phyloP scores from a whole-genome alignment of 1,140 invertebrate genomes.

The Chymomyza costata region DNA sequence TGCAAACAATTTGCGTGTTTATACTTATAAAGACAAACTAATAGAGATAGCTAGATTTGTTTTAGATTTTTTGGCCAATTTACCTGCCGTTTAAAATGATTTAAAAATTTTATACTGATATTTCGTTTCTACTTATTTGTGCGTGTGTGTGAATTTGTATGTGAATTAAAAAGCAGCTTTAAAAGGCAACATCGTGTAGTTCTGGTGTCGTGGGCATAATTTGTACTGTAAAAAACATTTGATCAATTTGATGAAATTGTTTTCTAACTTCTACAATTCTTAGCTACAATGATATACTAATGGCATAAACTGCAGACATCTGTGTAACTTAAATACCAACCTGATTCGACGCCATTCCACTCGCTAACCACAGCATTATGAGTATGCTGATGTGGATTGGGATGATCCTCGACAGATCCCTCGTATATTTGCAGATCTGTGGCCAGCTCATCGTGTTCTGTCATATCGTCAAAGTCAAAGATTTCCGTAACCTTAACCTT shows the following conservation, averaged over 20 bases:
- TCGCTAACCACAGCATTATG: conserved; percentile 65
- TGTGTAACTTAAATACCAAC: conserved; percentile 32
- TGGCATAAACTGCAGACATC: background rate
- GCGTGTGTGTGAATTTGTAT: conserved; percentile 11
- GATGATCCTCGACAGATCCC: conserved; percentile 48
- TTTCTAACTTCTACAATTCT: background rate
- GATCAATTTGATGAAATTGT: background rate
- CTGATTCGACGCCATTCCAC: conserved; percentile 74
- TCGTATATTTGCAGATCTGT: conserved; percentile 60
- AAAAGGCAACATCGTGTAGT: conserved; percentile 61
- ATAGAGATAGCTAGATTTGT: background rate
- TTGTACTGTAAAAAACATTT: conserved; percentile 60
- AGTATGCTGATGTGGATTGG: conserved; percentile 48
- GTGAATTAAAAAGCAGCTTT: conserved; percentile 11
- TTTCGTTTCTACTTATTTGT: conserved; percentile 26
- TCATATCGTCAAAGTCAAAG: conserved; percentile 82
- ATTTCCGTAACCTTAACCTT: conserved; percentile 92
- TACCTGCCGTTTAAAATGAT: conserved; percentile 39
- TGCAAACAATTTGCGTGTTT: too few relatives aligned
- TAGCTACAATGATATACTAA: conserved; percentile 17
- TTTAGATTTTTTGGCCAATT: conserved; percentile 23
- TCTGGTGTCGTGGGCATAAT: conserved; percentile 58
- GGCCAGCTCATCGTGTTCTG: conserved; percentile 78
- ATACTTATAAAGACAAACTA: background rate
- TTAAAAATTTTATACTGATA: conserved; percentile 20